Percentiles rank a stretch among this genome's conserved stretches.
phyloP scores from a whole-genome alignment of 2,888 invertebrate species.

The Meta bourneti region DNA sequence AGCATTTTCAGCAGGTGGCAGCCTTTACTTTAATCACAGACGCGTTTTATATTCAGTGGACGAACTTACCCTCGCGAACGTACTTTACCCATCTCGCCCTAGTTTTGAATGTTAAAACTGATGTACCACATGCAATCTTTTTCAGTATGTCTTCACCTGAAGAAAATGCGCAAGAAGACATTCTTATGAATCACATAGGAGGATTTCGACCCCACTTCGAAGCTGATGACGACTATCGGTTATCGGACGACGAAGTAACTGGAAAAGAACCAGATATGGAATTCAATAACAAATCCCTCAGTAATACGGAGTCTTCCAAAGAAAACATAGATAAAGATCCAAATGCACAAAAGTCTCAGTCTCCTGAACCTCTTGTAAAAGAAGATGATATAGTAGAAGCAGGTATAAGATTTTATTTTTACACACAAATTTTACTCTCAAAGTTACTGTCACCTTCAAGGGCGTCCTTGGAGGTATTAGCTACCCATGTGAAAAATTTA shows the following conservation, averaged over 20 bases:
- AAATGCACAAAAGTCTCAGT: not conserved
- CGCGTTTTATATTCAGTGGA: no score
- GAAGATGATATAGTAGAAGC: slow-evolving; percentile 26
- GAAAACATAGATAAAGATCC: slow-evolving; percentile 14
- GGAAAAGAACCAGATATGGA: slow-evolving; percentile 65
- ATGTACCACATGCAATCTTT: not conserved
- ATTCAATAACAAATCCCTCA: slow-evolving; percentile 57
- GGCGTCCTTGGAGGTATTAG: no score
- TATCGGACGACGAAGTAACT: slow-evolving; percentile 65
- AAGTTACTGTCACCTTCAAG: no score
- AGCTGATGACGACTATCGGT: slow-evolving; percentile 7
- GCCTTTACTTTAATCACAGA: no score
- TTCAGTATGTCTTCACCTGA: slow-evolving; percentile 48
- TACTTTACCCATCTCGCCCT: no score
- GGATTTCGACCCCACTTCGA: slow-evolving; percentile 56
- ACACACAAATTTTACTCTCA: no score
- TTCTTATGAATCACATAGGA: slow-evolving; percentile 46
- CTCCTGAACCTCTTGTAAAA: not conserved
- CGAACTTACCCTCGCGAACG: no score
- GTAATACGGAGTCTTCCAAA: slow-evolving; percentile 62
- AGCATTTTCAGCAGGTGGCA: no score
- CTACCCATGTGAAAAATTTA: no score
- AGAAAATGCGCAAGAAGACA: slow-evolving; percentile 24
- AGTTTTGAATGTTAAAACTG: no score
- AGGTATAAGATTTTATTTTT: slow-evolving; percentile 1